Evolutionary conservation across 2,888 invertebrate genomes (phyloP), one percentile per base, ranked within the genome.

Genomic region (Erebia epiphron): DNA sequence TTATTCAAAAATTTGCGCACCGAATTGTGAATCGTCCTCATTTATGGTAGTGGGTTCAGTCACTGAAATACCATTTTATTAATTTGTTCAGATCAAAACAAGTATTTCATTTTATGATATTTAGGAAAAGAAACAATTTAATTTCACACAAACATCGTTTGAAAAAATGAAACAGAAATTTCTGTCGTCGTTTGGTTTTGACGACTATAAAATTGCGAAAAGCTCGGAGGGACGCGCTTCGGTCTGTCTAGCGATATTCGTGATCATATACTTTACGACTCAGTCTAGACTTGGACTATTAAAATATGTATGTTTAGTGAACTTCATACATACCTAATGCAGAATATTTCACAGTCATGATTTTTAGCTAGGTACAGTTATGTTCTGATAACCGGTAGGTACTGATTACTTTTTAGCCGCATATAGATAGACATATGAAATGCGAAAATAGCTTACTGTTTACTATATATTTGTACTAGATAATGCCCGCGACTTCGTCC

Each of bases 271-370:
- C 69, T 75, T 75, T 72, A 75, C 57, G 71, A 63, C 57, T 21
- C 18, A 57, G 73, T 75, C 72, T 75, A 75, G 75, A 73, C 72
- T 54, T 21, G 21, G 62, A 64, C 69, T 68, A 65, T 75, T 70
- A 73, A 66, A 70, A 67, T 69, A 62, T 66, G 26, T n/a, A 41
- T 62, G 60, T 70, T 66, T 67, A 68, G 65, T 63, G 56, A 70
- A 73, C 65, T 68, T 58, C 50, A 70, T 73, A 58, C 61, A 60
- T 69, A n/a, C n/a, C n/a, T n/a, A 58, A 72, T 67, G 62, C 46
- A 62, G 21, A n/a, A 8, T 7, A 16, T 61, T 61, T 46, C 49
- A 18, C 54, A 18, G 52, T 2, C 16, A n/a, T 50, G 50, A 8
- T n/a, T 50, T 50, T 7, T 7, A n/a, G 13, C 46, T 46, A 46